phyloP scores from a whole-genome alignment of 1,140 invertebrate genomes.

The Mya arenaria region DNA sequence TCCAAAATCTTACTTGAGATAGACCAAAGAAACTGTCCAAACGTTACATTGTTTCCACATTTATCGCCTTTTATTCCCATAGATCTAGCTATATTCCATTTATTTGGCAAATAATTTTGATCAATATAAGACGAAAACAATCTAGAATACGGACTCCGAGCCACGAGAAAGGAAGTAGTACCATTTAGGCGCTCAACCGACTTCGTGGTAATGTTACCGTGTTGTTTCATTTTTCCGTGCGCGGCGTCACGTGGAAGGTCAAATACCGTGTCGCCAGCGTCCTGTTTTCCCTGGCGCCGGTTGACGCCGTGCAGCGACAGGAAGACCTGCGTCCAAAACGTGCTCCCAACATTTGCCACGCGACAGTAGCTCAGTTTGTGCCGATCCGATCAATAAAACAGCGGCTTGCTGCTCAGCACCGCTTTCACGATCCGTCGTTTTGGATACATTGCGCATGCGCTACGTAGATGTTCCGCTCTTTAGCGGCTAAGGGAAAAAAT shows the following conservation, averaged over 20 bases:
- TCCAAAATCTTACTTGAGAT: background rate
- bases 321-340: constrained; percentile 44
- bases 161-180: constrained; percentile 16
- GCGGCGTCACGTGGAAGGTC: constrained; percentile 21
- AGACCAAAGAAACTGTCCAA: background rate
- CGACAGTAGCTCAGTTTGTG: constrained; percentile 39
- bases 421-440: background rate
- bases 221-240: constrained; percentile 7
- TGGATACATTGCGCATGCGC: constrained; percentile 6
- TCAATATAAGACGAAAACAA: constrained; percentile 43
- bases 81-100: constrained; percentile 11
- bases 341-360: constrained; percentile 36
- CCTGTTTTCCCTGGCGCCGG: background rate
- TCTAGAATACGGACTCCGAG: constrained; percentile 35
- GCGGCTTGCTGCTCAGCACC: background rate
- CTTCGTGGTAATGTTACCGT: background rate
- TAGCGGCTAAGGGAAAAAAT: too few species aligned
- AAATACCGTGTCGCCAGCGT: background rate
- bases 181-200: background rate
- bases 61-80: background rate
- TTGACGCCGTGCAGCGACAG: constrained; percentile 7
- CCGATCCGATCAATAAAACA: constrained; percentile 36
- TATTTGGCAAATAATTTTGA: constrained; percentile 42
- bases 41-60: constrained; percentile 34
- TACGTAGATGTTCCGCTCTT: background rate